phyloP scores from a whole-genome alignment of 2,797 vertebrate genomes.

The Amazonetta brasiliensis region DNA sequence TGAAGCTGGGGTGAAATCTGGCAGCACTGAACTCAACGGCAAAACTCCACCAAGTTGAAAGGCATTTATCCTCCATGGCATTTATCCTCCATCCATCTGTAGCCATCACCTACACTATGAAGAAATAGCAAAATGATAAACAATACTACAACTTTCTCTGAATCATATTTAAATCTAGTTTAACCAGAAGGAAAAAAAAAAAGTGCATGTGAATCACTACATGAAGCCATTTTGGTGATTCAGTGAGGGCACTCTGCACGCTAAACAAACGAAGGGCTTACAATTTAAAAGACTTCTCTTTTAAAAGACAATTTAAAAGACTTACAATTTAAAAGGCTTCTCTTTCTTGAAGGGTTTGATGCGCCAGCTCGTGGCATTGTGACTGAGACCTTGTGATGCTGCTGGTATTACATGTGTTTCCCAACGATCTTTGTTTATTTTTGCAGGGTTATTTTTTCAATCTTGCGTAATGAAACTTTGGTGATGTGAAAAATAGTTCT shows the following conservation, averaged over 20 bases:
- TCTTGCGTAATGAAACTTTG: background rate
- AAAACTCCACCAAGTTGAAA: background rate
- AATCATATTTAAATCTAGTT: background rate
- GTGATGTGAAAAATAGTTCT: background rate
- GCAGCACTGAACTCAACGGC: background rate
- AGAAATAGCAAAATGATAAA: background rate
- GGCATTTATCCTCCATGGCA: background rate
- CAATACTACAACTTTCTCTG: background rate
- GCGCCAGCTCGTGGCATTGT: background rate
- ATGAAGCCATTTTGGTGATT: background rate
- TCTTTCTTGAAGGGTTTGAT: background rate
- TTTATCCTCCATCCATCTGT: background rate
- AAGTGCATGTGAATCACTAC: accelerated
- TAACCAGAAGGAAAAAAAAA: background rate
- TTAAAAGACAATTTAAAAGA: background rate
- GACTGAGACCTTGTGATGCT: background rate
- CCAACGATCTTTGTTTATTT: background rate
- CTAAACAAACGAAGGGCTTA: background rate
- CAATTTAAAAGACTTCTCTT: background rate
- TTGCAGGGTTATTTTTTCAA: background rate
- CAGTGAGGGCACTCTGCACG: accelerated
- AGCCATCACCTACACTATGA: background rate
- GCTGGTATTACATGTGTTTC: background rate
- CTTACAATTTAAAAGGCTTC: background rate
- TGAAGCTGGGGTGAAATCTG: background rate